Conservation (phyloP, 1,140 invertebrate genomes). For the Drosophila rufa region DNA sequence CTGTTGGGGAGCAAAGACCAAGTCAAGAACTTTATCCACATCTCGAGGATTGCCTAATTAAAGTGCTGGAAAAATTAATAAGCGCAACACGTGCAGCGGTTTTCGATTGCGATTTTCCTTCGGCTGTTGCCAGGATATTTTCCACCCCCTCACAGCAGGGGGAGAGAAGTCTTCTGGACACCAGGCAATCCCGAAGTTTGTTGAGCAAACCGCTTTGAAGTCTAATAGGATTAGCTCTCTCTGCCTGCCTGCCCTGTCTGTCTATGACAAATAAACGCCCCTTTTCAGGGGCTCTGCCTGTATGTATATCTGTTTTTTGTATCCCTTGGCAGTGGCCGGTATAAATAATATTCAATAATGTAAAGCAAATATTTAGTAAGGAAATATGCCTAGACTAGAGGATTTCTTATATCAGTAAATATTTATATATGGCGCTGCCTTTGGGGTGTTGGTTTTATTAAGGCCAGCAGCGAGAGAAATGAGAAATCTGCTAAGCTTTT, state of each 20-base stretch:
- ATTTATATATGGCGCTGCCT: slow-evolving; percentile 18
- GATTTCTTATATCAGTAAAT: slow-evolving; percentile 49
- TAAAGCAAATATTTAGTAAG: slow-evolving; percentile 65
- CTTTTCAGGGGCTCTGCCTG: background rate
- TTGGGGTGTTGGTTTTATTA: background rate
- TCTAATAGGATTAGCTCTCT: slow-evolving; percentile 76
- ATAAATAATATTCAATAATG: slow-evolving; percentile 71
- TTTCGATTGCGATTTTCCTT: slow-evolving; percentile 32
- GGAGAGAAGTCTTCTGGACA: slow-evolving; percentile 39
- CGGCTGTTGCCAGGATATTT: slow-evolving; percentile 34
- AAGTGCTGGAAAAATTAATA: slow-evolving; percentile 71
- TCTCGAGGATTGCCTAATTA: slow-evolving; percentile 55
- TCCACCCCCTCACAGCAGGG: background rate
- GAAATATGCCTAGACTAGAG: slow-evolving; percentile 42
- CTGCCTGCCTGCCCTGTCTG: slow-evolving; percentile 11
- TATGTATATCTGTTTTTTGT: slow-evolving; percentile 14
- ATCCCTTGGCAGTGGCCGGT: slow-evolving; percentile 22
- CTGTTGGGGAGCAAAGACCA: slow-evolving; percentile 21
- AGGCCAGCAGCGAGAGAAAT: slow-evolving; percentile 15
- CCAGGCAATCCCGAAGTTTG: slow-evolving; percentile 68
- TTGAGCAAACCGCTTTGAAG: slow-evolving; percentile 76
- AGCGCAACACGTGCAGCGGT: slow-evolving; percentile 75
- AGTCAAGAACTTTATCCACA: slow-evolving; percentile 34
- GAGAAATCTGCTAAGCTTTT: slow-evolving; percentile 10
- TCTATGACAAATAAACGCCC: slow-evolving; percentile 61